phyloP scores from a whole-genome alignment of 2,888 invertebrate species.

The Chrysotoxum bicinctum region DNA sequence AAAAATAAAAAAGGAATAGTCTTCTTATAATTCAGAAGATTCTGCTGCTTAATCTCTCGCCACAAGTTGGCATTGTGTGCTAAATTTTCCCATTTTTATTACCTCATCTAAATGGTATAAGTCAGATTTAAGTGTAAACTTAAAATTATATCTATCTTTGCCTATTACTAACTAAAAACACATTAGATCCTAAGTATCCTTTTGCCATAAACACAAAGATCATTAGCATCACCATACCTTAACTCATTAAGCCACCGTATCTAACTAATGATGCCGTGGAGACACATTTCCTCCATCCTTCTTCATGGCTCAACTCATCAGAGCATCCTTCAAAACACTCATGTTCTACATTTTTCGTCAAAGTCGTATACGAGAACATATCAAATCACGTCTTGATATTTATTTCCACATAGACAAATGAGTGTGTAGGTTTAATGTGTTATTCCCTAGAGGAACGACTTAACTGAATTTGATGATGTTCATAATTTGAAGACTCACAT shows the following conservation, averaged over 20 bases:
- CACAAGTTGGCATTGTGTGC: not conserved
- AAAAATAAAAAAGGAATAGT: too few species aligned
- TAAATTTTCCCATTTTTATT: not conserved
- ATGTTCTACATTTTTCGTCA: not conserved
- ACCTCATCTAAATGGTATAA: not conserved
- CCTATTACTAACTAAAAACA: not conserved
- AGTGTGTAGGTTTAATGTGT: not conserved
- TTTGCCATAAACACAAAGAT: not conserved
- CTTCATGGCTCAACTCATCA: not conserved
- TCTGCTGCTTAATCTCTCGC: not conserved
- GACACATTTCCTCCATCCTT: not conserved
- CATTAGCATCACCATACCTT: not conserved
- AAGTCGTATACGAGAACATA: too few species aligned
- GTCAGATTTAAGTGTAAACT: not conserved
- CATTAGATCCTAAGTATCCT: not conserved
- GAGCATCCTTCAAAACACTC: not conserved
- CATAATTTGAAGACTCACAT: slow-evolving; percentile 2
- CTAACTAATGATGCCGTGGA: not conserved
- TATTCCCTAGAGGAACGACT: not conserved
- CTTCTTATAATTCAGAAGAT: too few species aligned
- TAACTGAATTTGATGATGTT: not conserved
- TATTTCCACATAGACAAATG: not conserved
- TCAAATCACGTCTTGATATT: not conserved
- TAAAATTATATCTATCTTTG: not conserved
- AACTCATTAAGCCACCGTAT: not conserved